Evolutionary conservation across 2,797 vertebrate species (phyloP), one percentile per base, ranked within the genome.

Genomic region (Acanthopagrus latus): DNA sequence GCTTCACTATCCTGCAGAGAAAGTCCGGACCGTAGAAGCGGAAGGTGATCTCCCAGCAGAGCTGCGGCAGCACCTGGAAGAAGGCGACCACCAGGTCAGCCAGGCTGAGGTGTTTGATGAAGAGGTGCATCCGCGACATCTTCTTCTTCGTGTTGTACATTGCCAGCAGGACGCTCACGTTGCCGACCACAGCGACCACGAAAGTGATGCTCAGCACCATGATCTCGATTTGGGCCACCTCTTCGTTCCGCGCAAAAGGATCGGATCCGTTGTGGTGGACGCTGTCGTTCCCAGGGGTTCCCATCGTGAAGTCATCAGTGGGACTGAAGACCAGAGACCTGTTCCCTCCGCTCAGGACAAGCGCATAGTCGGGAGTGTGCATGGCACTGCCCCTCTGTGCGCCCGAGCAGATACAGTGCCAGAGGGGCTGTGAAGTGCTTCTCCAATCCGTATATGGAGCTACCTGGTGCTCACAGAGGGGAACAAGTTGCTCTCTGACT

Each of bases 51-150:
- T 99, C 91, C 98, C 98, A 99, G 90, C 97, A 97, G 41, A 99
- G 95, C 92, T 99, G 98, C 5, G 98, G 98, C 60, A 99, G 93
- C 76, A 98, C 97, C 93, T 99, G 98, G 93, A 99, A 99, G 92
- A 99, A 97, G 25, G 98, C 98, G 69, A 99, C 98, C 20, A 97
- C 96, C 84, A 99, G 93, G 90, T 99, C 98, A 0, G 98, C 98
- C 86, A 99, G 92, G 90, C 98, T 98, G 68, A 99, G 95, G 94
- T 99, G 98, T 51, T 95, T 97, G 78, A 99, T 99, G 90, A 99
- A 99, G 13, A 99, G 97, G 77, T 99, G 97, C 97, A 99, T 97
- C 80, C 98, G 95, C 2, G 98, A 98, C 71, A 94, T 95, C 92
- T 99, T 99, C 91, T 96, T 97, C 69, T 97, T 97, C 0, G 96